A percentile compares a stretch with the other conserved stretches of the same genome.
Conservation (phyloP, 2,113 vertebrate species). For the Hystrix cristata region DNA sequence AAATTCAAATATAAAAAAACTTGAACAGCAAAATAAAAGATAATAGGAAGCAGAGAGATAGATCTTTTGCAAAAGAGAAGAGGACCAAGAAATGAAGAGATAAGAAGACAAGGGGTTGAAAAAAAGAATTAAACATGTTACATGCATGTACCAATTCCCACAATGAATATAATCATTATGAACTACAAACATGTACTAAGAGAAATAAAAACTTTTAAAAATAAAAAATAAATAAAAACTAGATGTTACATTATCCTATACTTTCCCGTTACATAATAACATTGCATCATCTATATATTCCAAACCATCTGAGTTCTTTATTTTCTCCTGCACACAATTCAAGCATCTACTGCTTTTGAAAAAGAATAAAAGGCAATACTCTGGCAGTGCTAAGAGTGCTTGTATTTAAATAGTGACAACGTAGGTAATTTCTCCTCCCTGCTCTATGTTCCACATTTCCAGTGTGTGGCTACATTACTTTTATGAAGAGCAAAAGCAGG, state of each 20-base stretch:
- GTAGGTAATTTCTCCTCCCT: neutral
- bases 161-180: neutral
- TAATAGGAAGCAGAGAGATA: neutral
- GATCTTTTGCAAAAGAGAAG: neutral
- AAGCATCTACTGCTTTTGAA: neutral
- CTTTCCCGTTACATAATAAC: neutral
- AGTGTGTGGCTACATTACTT: neutral
- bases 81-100: neutral
- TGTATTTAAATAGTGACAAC: neutral
- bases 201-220: neutral
- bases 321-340: neutral
- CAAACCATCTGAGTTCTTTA: neutral
- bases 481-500: neutral
- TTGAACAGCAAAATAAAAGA: neutral
- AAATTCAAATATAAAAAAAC: neutral
- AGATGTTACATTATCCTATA: neutral
- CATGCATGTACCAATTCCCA: neutral
- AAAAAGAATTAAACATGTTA: neutral
- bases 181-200: neutral
- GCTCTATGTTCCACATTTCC: neutral
- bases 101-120: neutral
- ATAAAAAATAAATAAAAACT: neutral
- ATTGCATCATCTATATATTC: neutral
- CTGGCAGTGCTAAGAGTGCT: neutral
- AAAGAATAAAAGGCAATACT: neutral